A percentile compares a stretch with the other conserved stretches of the same genome.
Evolutionary conservation across 1,140 invertebrate species (phyloP).

Genomic region (Aphelinus certus): DNA sequence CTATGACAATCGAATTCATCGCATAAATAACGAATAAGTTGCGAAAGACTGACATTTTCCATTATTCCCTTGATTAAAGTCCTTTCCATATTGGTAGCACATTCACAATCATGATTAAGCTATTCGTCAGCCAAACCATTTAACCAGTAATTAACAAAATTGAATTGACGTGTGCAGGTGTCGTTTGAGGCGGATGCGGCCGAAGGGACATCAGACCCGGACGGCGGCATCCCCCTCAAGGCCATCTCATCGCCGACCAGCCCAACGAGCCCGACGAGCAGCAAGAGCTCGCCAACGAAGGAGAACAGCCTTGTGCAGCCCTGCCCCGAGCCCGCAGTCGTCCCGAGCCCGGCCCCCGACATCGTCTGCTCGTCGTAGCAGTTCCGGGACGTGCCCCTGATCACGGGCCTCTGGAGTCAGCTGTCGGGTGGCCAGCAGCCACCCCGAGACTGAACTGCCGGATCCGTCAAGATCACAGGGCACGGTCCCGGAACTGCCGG

Average conservation of each 20-base stretch:
- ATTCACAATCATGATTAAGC: neutral
- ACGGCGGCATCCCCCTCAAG: slow-evolving; percentile 12
- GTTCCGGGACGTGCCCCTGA: slow-evolving; percentile 59
- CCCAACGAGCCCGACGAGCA: neutral
- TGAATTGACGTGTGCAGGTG: slow-evolving; percentile 47
- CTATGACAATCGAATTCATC: too few species aligned
- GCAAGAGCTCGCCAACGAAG: slow-evolving; percentile 41
- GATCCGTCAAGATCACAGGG: neutral
- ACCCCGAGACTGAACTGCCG: neutral
- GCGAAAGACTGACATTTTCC: too few species aligned
- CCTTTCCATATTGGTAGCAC: too few species aligned
- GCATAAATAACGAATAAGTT: too few species aligned
- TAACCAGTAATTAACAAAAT: neutral
- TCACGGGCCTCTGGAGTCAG: slow-evolving; percentile 58
- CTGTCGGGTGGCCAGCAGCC: slow-evolving; percentile 46
- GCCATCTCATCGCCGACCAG: neutral
- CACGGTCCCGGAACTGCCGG: neutral
- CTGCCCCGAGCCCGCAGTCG: neutral
- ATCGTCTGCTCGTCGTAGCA: slow-evolving; percentile 49
- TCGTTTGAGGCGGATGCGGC: slow-evolving; percentile 55
- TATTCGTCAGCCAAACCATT: neutral
- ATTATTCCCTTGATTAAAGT: too few species aligned
- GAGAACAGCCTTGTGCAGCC: neutral
- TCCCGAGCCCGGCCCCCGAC: slow-evolving; percentile 39
- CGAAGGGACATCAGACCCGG: slow-evolving; percentile 1